Evolutionary conservation across 1,140 invertebrate species (phyloP), one percentile per base, ranked within the genome.

Genomic region (Lutraria rhynchaena): DNA sequence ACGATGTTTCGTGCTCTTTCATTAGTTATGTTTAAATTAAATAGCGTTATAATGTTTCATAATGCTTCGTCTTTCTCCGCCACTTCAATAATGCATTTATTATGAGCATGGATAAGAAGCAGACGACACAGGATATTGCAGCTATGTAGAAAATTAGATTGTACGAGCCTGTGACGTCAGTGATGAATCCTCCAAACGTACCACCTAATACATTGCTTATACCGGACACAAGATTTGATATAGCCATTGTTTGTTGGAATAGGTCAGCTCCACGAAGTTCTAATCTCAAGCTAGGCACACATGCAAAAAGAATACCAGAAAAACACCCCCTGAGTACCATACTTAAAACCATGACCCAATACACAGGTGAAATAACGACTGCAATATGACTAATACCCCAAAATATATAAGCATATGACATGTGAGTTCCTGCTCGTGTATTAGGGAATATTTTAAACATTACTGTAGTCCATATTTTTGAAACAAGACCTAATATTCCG

Each of bases 91-190:
- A 51, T 13, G 44, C 24, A 49, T 22, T 31, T 33, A 70, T 70
- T 9, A 70, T 31, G n/a, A 31, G 0, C 49, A 70, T 55, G 33
- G 44, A 29, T 1, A 74, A 22, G 24, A 4, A 51, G 24, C 55
- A 57, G 24, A 61, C 60, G 1, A 75, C 17, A 46, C 7, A 46
- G 22, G n/a, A 19, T 0, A 13, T 41, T 4, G 73, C 35, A 17
- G 73, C 73, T 19, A 61, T 61, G 37, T 61, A 75, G 58, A 61
- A 75, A 41, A 75, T 75, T 5, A 75, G 13, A n/a, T 75, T 58
- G 35, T 75, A 75, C 4, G 51, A 29, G n/a, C 73, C 73, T 58
- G 73, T 75, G 13, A 63, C 73, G 49, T 75, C 73, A 5, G n/a
- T 22, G 49, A 33, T 75, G 44, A 46, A 63, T 3, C 73, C 73